Percentiles rank a stretch among this genome's conserved stretches.
Conservation (phyloP, 2,888 invertebrate genomes). For the Brachylomia viminalis region DNA sequence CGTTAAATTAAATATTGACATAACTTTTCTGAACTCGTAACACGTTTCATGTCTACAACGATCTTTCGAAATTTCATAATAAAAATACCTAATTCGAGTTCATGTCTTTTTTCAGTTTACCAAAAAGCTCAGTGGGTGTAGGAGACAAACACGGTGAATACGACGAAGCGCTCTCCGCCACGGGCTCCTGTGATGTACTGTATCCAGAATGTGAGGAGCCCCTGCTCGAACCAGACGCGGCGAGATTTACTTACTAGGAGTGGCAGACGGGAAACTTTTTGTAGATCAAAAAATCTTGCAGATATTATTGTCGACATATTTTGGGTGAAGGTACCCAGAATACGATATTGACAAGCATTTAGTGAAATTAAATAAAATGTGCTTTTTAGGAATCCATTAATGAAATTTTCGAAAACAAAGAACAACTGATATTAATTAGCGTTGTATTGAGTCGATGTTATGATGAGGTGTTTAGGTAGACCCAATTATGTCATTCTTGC, state of each 20-base stretch:
- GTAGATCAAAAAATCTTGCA: not conserved
- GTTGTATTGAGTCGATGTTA: not conserved
- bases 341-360: not conserved
- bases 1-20: not conserved
- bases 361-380: not conserved
- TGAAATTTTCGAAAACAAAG: too few relatives aligned
- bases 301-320: not conserved
- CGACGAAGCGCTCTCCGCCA: constrained; percentile 77
- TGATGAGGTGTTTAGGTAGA: not conserved
- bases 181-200: constrained; percentile 77
- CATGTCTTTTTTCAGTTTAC: constrained; percentile 75
- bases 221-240: constrained; percentile 49
- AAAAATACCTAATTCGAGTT: not conserved
- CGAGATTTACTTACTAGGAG: constrained; percentile 56
- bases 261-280: not conserved
- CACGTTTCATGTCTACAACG: not conserved
- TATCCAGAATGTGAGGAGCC: constrained; percentile 80
- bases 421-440: not conserved
- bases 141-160: constrained; percentile 76
- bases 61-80: not conserved
- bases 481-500: not conserved
- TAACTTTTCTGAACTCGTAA: not conserved
- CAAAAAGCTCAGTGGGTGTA: constrained; percentile 68
- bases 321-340: not conserved
- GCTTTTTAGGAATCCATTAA: too few relatives aligned